phyloP scores from a whole-genome alignment of 2,797 vertebrate genomes.

The Prunella strophiata region DNA sequence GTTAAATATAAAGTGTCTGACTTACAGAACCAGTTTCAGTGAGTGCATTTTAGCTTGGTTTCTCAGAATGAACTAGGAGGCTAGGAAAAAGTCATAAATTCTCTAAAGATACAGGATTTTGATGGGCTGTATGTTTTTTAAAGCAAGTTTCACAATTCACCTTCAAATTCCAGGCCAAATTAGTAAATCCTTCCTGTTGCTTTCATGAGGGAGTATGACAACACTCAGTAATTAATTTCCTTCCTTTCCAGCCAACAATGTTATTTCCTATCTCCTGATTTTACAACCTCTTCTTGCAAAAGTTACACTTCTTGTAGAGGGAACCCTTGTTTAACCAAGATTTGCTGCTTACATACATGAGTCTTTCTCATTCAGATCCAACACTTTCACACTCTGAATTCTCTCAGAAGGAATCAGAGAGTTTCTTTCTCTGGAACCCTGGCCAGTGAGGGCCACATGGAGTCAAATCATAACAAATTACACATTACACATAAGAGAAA shows the following conservation, averaged over 20 bases:
- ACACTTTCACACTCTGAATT: not conserved
- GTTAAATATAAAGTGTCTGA: not conserved
- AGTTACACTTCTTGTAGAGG: not conserved
- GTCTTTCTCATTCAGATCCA: not conserved
- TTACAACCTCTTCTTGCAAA: not conserved
- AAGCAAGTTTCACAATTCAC: not conserved
- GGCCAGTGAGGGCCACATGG: not conserved
- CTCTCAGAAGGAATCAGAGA: not conserved
- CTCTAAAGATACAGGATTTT: not conserved
- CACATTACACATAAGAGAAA: not conserved
- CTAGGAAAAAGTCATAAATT: not conserved
- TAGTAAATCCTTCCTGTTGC: not conserved
- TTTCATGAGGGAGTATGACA: not conserved
- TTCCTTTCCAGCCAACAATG: fast-evolving
- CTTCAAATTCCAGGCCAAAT: not conserved
- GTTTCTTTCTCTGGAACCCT: not conserved
- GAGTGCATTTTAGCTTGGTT: not conserved
- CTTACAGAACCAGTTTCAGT: not conserved
- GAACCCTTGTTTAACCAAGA: not conserved
- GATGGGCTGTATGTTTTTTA: not conserved
- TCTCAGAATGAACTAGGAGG: not conserved
- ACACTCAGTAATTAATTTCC: not conserved
- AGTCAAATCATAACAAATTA: not conserved
- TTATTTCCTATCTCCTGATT: not conserved
- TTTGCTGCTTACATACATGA: not conserved